These are phyloP conservation scores for Propithecus deckenii DNA, from an alignment of 2,797 vertebrate genomes.

Conservation along the genomic window DNA sequence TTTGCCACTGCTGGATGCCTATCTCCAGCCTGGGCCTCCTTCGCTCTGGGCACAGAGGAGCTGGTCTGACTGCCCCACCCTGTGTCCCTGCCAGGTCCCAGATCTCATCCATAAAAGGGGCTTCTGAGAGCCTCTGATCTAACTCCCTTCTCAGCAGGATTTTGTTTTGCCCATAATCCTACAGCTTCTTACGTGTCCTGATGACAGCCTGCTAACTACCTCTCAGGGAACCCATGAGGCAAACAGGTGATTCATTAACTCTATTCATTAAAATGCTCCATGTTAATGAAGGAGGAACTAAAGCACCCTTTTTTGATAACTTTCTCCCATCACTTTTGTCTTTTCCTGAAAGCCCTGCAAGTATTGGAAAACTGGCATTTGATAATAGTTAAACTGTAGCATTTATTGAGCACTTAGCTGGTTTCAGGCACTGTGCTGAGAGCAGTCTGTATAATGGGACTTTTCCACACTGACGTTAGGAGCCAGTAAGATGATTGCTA, in stretches of 20 bases:
- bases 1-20: fast-evolving
- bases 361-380: neutral
- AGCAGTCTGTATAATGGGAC: neutral
- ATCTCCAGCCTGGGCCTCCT: neutral
- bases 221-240: neutral
- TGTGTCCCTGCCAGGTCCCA: neutral
- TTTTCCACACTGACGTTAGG: neutral
- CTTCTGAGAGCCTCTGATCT: neutral
- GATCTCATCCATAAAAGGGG: neutral
- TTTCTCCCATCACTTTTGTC: neutral
- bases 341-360: neutral
- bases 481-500: neutral
- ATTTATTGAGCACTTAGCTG: neutral
- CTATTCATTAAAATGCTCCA: neutral
- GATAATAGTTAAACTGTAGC: neutral
- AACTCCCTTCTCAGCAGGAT: neutral
- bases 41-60: neutral
- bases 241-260: neutral
- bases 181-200: neutral
- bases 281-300: neutral
- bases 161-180: neutral
- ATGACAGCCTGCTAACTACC: neutral
- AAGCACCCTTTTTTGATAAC: neutral
- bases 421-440: neutral
- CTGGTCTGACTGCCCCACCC: neutral